phyloP scores from a whole-genome alignment of 2,888 invertebrate species.

The Poecilus cupreus region DNA sequence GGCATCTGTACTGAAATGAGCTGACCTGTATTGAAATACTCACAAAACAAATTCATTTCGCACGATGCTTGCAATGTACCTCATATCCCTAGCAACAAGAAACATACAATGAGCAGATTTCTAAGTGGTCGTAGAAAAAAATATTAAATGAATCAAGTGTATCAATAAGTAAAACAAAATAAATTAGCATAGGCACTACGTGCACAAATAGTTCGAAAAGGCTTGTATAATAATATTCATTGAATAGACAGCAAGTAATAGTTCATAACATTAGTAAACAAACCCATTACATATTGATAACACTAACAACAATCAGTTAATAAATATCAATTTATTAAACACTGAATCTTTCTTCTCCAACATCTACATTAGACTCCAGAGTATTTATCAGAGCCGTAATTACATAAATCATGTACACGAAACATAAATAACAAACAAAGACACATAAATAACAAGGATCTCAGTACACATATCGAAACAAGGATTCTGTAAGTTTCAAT shows the following conservation, averaged over 20 bases:
- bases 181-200: too few relatives aligned
- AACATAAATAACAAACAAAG: conserved; percentile 34
- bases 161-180: too few relatives aligned
- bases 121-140: too few relatives aligned
- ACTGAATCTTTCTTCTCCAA: not conserved
- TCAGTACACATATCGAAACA: conserved; percentile 20
- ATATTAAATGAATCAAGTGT: too few relatives aligned
- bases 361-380: conserved; percentile 11
- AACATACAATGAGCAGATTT: too few relatives aligned
- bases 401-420: conserved; percentile 28
- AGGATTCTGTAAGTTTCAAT: conserved; percentile 23
- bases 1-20: too few relatives aligned
- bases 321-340: not conserved
- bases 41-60: too few relatives aligned
- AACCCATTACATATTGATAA: conserved; percentile 32
- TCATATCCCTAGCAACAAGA: too few relatives aligned
- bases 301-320: not conserved
- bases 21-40: too few relatives aligned
- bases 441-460: conserved; percentile 39
- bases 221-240: not conserved
- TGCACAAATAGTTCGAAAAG: too few relatives aligned
- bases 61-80: too few relatives aligned
- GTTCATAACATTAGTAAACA: conserved; percentile 9
- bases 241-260: not conserved
- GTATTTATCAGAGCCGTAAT: conserved; percentile 39